These are phyloP conservation scores for Arctopsyche grandis DNA, from an alignment of 1,140 invertebrate genomes.

Conservation along the genomic window DNA sequence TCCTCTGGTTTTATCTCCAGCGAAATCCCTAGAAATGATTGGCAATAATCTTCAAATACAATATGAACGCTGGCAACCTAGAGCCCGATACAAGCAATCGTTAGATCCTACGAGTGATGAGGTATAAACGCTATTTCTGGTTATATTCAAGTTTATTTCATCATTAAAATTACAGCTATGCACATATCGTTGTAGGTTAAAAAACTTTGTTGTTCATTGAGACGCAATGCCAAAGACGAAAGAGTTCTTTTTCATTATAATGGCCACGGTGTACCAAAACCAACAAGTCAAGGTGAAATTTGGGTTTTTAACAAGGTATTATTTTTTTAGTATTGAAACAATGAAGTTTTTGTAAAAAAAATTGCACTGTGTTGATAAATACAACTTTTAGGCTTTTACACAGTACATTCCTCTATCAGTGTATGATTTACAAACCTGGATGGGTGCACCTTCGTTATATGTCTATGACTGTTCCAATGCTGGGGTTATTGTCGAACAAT, in stretches of 20 bases:
- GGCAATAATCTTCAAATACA: slow-evolving; percentile 93
- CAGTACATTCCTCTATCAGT: slow-evolving; percentile 99
- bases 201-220: slow-evolving; percentile 92
- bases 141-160: not conserved
- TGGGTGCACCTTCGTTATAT: slow-evolving; percentile 98
- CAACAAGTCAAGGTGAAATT: slow-evolving; percentile 98
- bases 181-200: slow-evolving; percentile 74
- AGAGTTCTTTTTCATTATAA: slow-evolving; percentile 99
- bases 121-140: slow-evolving; percentile 58
- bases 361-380: not conserved
- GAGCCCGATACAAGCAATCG: slow-evolving; percentile 95
- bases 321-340: slow-evolving; percentile 21
- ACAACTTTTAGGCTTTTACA: slow-evolving; percentile 83
- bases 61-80: slow-evolving; percentile 97
- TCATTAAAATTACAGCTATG: not conserved
- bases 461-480: slow-evolving; percentile 99
- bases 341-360: slow-evolving; percentile 10
- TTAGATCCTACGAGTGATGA: slow-evolving; percentile 98
- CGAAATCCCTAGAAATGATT: slow-evolving; percentile 93
- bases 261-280: slow-evolving; percentile 98
- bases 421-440: slow-evolving; percentile 98
- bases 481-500: slow-evolving; percentile 93
- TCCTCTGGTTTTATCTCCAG: slow-evolving; percentile 85
- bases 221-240: slow-evolving; percentile 99
- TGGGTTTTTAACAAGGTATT: slow-evolving; percentile 98